These are phyloP conservation scores for Sturnus vulgaris DNA, from an alignment of 2,113 vertebrate species.

Conservation along the genomic window DNA sequence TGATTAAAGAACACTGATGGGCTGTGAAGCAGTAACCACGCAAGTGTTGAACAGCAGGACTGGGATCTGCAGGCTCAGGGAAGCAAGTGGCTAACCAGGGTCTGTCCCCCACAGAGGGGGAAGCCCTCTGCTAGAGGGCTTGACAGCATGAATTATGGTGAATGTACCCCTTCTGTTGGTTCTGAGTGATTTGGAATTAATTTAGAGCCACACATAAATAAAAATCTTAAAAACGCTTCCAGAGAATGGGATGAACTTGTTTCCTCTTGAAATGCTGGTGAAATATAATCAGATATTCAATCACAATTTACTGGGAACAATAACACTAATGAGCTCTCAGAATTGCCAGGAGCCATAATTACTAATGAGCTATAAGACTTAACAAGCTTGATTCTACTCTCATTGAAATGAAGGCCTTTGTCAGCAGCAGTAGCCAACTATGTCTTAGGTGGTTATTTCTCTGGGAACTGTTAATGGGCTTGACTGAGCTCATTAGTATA, in stretches of 20 bases:
- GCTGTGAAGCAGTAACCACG: background rate
- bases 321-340: background rate
- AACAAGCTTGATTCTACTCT: background rate
- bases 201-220: background rate
- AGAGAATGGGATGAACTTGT: background rate
- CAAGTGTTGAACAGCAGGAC: background rate
- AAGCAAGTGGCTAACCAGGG: background rate
- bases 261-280: background rate
- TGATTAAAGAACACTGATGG: background rate
- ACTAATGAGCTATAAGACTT: background rate
- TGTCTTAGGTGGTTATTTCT: background rate
- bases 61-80: background rate
- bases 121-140: background rate
- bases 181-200: background rate
- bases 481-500: background rate
- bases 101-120: background rate
- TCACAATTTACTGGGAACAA: background rate
- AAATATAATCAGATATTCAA: background rate
- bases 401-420: background rate
- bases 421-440: background rate
- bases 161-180: fast-evolving
- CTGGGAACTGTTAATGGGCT: background rate
- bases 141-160: background rate
- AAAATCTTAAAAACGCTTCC: background rate
- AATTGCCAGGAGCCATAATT: background rate